Evolutionary conservation across 1,140 invertebrate species (phyloP), one percentile per base, ranked within the genome.

Genomic region (Megalonaias nervosa): DNA sequence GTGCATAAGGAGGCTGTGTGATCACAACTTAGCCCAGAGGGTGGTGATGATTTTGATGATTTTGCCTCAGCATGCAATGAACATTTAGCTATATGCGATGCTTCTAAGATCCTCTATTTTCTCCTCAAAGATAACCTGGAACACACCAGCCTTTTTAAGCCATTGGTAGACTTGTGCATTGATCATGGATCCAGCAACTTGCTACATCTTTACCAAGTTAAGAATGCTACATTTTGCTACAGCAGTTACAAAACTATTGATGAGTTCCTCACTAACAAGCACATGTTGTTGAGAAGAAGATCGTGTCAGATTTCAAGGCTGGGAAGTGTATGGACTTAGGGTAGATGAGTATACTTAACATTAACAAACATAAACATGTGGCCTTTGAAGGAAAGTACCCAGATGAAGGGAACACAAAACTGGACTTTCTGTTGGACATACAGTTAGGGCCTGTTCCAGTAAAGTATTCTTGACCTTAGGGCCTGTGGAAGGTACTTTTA

Each of bases 141-240:
- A 19, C 19, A 74, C 31, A 74, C 48, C 11, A 74, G 62, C 19
- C 56, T 67, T 62, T 74, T 74, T 38, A 67, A 67, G 48, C 73
- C 66, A 31, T 31, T 74, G 13, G 11, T 48, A 48, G 38, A 48
- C 38, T 48, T 6, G 5, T 48, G 38, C 6, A 6, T 48, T 48
- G 38, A 48, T 11, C 38, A 9, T 48, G 38, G 38, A 48, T 6
- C 38, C 38, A 48, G 38, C 38, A 48, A 48, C 2, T 11, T 31
- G 1, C 31, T 31, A 31, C 31, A 31, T 31, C 31, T 31, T 48
- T 48, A 48, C 38, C 4, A 48, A 11, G 38, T 31, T 9, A 48
- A 48, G 38, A 48, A 48, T 55, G 55, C 59, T n/a, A 1, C 26
- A 31, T 31, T 31, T 31, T 4, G 19, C 1, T 77, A 71, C 56